Conservation (phyloP, 1,140 invertebrate species). For the Euura saliciscinereae region DNA sequence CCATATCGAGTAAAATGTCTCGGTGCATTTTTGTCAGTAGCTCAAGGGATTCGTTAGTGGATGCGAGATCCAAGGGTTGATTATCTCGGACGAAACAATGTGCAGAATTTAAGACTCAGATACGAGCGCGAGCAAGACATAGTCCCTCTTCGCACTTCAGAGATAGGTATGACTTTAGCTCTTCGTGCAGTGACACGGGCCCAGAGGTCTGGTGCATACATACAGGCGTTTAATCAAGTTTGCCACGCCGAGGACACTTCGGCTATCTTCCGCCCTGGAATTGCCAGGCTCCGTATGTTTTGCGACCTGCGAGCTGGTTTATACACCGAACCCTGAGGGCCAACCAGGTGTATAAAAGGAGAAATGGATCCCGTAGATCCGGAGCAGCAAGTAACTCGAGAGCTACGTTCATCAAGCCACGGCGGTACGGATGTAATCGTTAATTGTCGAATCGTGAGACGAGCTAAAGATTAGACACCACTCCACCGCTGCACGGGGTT, state of each 20-base stretch:
- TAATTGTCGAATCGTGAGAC: conserved; percentile 9
- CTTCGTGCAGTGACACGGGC: too few species aligned
- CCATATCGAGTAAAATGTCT: too few species aligned
- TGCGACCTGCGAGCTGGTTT: background rate
- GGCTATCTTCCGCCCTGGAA: background rate
- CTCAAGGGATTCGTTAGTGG: too few species aligned
- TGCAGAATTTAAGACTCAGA: too few species aligned
- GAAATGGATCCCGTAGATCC: background rate
- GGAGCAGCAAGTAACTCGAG: background rate
- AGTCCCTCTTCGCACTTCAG: too few species aligned
- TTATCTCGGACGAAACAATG: too few species aligned
- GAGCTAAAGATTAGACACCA: background rate
- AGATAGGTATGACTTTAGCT: too few species aligned
- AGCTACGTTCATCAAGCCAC: background rate
- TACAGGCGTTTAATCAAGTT: conserved; percentile 33
- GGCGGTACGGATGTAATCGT: conserved; percentile 11
- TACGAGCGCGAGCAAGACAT: too few species aligned
- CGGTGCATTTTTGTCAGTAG: too few species aligned
- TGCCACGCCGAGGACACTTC: background rate
- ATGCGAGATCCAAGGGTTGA: too few species aligned
- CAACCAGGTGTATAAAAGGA: background rate
- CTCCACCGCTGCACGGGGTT: background rate
- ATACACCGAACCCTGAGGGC: background rate
- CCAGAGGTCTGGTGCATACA: background rate
- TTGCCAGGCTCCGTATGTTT: conserved; percentile 1